These are phyloP conservation scores for Echinarachnius parma DNA, from an alignment of 53 echinoderm and acorn worm species.

Conservation along the genomic window DNA sequence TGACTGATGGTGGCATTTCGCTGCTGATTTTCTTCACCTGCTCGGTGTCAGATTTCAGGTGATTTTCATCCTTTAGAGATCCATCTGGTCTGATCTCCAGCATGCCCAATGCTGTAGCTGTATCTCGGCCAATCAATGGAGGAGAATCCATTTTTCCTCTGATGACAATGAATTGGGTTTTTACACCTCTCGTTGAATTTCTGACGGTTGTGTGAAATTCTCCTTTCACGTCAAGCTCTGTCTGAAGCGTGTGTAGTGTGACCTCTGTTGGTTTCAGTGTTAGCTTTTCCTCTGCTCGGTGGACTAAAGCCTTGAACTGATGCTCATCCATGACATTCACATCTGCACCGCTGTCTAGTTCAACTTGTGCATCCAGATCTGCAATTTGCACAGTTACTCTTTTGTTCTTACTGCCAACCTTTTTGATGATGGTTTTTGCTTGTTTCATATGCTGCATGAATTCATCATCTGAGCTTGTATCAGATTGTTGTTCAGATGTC, in stretches of 20 bases:
- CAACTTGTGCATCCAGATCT: constrained; percentile 27
- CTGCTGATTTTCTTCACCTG: constrained; percentile 24
- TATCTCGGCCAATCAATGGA: constrained; percentile 28
- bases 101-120: constrained; percentile 27
- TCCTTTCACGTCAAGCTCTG: constrained; percentile 49
- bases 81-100: constrained; percentile 43
- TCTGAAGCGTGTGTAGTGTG: constrained; percentile 31
- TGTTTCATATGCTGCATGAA: background rate
- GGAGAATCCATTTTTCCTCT: constrained; percentile 45
- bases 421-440: background rate
- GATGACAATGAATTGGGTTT: constrained; percentile 52
- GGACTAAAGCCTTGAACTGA: constrained; percentile 40
- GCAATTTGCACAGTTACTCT: constrained; percentile 12
- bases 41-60: constrained; percentile 4
- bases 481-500: background rate
- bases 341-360: constrained; percentile 46
- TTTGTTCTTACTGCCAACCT: background rate
- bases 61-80: background rate
- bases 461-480: constrained; percentile 10
- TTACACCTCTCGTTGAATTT: constrained; percentile 42
- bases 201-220: constrained; percentile 27
- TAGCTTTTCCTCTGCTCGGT: constrained; percentile 28
- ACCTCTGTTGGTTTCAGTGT: constrained; percentile 6
- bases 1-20: background rate
- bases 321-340: constrained; percentile 55